Evolutionary conservation across 2,113 vertebrate species (phyloP).

Genomic region (Poecile atricapillus): DNA sequence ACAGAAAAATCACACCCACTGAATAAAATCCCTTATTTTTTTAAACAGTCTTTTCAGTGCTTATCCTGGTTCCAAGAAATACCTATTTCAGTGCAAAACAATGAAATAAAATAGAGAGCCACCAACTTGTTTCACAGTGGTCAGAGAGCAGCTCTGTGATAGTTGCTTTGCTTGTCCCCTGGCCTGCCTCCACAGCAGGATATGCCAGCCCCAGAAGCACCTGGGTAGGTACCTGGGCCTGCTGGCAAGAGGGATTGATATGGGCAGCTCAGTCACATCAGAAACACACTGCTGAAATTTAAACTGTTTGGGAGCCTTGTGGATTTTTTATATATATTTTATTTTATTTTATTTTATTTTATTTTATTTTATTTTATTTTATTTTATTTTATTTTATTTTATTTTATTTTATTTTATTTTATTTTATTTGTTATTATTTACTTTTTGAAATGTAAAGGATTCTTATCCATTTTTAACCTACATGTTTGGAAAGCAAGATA

Average conservation of each 20-base stretch:
- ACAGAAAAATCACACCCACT: not conserved
- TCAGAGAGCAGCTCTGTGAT: not conserved
- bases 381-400: not conserved
- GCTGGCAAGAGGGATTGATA: not conserved
- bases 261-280: not conserved
- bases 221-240: not conserved
- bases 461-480: not conserved
- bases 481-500: not conserved
- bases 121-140: not conserved
- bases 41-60: not conserved
- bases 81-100: not conserved
- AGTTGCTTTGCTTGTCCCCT: not conserved
- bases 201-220: not conserved
- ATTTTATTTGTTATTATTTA: not conserved
- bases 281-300: not conserved
- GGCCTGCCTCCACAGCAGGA: accelerated
- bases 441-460: not conserved
- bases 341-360: not conserved
- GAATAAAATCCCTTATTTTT: not conserved
- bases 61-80: slow-evolving; percentile 34
- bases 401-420: not conserved
- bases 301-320: not conserved
- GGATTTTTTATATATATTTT: not conserved
- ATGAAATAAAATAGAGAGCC: not conserved
- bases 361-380: not conserved